These are phyloP conservation scores for Tinea pellionella DNA, from an alignment of 2,888 invertebrate species.

Conservation along the genomic window DNA sequence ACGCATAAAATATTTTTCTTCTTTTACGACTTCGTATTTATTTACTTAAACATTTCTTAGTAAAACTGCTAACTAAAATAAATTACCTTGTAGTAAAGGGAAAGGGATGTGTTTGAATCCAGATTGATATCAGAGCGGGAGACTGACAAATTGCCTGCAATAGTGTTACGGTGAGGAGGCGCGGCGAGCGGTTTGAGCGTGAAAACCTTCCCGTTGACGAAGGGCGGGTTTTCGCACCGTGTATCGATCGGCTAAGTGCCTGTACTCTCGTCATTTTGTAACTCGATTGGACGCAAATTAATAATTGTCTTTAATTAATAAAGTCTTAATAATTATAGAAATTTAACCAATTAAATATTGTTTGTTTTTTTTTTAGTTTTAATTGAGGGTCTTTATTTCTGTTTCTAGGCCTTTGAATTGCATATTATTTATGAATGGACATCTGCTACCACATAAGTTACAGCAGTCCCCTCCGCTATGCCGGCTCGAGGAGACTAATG, in stretches of 20 bases:
- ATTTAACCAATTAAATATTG: too few species aligned
- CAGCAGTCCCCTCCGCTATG: too few species aligned
- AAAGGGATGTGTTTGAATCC: slow-evolving; percentile 2
- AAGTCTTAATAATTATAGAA: too few species aligned
- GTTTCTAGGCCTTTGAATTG: too few species aligned
- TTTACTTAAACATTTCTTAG: too few species aligned
- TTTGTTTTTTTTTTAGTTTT: too few species aligned
- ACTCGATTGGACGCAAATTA: background rate
- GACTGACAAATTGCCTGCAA: slow-evolving; percentile 8
- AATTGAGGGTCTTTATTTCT: too few species aligned
- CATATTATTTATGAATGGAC: too few species aligned
- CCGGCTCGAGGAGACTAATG: too few species aligned
- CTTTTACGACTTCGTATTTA: too few species aligned
- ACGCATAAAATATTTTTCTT: too few species aligned
- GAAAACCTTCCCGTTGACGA: background rate
- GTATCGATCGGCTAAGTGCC: slow-evolving; percentile 1
- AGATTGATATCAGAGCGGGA: slow-evolving; percentile 11
- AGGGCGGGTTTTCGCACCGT: background rate
- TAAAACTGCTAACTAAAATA: background rate
- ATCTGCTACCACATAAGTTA: too few species aligned
- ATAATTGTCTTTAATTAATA: background rate
- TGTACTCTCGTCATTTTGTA: background rate
- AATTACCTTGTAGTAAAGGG: background rate
- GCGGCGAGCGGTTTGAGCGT: background rate
- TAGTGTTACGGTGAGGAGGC: background rate